Evolutionary conservation across 1,140 invertebrate species (phyloP).

Genomic region (Chironomus tepperi): DNA sequence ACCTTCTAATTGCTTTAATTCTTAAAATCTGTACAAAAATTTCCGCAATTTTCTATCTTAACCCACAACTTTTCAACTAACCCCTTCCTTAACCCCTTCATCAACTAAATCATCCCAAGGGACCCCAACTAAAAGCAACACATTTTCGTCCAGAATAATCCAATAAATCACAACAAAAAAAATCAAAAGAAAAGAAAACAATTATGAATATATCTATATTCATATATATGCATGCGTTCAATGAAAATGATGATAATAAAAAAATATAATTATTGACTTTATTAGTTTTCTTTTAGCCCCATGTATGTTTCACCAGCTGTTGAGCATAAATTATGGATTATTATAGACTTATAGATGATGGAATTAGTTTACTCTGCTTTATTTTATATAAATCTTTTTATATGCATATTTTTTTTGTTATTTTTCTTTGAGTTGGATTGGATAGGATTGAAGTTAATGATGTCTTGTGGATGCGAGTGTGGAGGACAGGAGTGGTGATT

Average conservation of each 20-base stretch:
- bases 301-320: constrained; percentile 5
- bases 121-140: background rate
- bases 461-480: no score
- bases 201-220: background rate
- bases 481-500: no score
- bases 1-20: no score
- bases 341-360: background rate
- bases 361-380: background rate
- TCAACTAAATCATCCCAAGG: no score
- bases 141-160: background rate
- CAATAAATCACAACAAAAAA: background rate
- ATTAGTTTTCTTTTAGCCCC: background rate
- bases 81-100: no score
- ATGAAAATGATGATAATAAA: no score
- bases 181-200: background rate
- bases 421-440: no score
- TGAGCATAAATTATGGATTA: constrained; percentile 20
- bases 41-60: no score
- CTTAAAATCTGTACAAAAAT: no score
- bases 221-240: background rate
- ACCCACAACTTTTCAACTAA: no score
- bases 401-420: no score
- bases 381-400: background rate
- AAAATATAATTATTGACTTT: background rate
- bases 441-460: no score